These are phyloP conservation scores for Chrysogorgia sp. DNA, from an alignment of 92 coral and sea anemone species.

Conservation along the genomic window DNA sequence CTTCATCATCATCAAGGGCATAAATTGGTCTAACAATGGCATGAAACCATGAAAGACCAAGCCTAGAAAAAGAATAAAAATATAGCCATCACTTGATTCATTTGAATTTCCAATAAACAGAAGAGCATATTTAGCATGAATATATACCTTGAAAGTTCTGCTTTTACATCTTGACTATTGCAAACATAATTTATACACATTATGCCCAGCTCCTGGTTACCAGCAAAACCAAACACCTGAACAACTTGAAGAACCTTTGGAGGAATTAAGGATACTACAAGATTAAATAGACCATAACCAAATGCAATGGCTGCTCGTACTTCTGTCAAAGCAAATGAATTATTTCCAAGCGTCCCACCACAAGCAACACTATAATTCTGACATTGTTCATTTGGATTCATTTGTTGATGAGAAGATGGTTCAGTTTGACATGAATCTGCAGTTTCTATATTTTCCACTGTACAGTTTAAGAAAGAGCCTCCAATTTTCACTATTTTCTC, in stretches of 20 bases:
- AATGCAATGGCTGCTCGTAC: constrained; percentile 94
- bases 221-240: constrained; percentile 89
- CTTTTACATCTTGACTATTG: constrained; percentile 95
- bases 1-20: constrained; percentile 90
- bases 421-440: neutral
- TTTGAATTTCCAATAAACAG: too few species aligned
- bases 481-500: constrained; percentile 81
- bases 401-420: neutral
- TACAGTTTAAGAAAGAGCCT: constrained; percentile 77
- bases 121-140: neutral
- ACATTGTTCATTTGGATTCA: neutral
- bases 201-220: constrained; percentile 88
- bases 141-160: constrained; percentile 89
- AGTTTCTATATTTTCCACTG: neutral
- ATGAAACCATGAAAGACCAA: constrained; percentile 89
- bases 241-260: constrained; percentile 86
- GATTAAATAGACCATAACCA: constrained; percentile 94
- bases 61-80: constrained; percentile 46
- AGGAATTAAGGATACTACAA: constrained; percentile 91
- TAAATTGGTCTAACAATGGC: constrained; percentile 90
- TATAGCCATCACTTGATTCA: too few species aligned
- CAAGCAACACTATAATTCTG: neutral
- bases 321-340: constrained; percentile 70
- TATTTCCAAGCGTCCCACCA: neutral
- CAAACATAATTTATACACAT: constrained; percentile 88